Conservation (phyloP, 2,113 vertebrate genomes). For the Hiodon tergisus region DNA sequence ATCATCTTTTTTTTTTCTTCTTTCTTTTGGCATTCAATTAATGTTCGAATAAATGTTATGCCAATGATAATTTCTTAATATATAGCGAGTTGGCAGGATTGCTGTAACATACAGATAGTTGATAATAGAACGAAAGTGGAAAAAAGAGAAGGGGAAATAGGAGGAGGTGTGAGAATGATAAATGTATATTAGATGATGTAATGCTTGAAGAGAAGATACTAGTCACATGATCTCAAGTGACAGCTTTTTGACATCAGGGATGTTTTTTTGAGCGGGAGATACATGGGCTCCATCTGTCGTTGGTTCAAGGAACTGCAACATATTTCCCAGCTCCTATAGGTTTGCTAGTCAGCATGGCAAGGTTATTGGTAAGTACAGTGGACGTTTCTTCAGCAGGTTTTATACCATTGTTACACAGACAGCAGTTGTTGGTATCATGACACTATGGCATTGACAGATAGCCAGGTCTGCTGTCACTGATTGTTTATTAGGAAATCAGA, state of each 20-base stretch:
- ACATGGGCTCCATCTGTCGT: slow-evolving; percentile 25
- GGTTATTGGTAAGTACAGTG: not conserved
- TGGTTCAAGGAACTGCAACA: not conserved
- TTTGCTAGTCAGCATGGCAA: not conserved
- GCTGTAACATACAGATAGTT: not conserved
- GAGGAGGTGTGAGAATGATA: not conserved
- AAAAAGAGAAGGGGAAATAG: not conserved
- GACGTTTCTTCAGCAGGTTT: not conserved
- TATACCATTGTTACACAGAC: not conserved
- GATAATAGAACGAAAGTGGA: not conserved
- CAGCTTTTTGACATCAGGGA: not conserved
- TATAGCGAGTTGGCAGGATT: not conserved
- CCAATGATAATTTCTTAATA: too few relatives aligned
- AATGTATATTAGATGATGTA: slow-evolving; percentile 7
- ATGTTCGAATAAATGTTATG: too few relatives aligned
- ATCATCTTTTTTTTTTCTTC: too few relatives aligned
- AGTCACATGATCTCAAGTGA: not conserved
- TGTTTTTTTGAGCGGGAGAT: slow-evolving; percentile 8
- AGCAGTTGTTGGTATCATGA: not conserved
- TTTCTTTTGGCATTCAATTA: too few relatives aligned
- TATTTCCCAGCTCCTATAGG: too few relatives aligned
- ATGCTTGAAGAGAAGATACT: not conserved
- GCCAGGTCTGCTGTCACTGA: not conserved
- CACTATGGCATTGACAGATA: not conserved
- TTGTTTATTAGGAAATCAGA: slow-evolving; percentile 14